Conservation (phyloP, 2,888 invertebrate species). For the Orchestes rusci region DNA sequence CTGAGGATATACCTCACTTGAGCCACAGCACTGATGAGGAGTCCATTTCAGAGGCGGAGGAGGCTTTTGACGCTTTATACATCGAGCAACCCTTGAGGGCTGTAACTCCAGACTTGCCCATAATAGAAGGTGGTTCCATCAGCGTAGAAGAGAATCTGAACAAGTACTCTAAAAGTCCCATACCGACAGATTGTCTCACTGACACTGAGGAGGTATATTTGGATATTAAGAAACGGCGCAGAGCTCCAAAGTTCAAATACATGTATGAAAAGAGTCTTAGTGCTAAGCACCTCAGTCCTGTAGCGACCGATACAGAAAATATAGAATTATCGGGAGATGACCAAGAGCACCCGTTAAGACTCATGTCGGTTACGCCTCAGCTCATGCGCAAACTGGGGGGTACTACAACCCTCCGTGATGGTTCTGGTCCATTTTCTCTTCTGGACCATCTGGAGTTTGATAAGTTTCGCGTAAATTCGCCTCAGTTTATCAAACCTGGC, state of each 20-base stretch:
- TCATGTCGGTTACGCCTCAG: conserved; percentile 32
- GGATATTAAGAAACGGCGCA: conserved; percentile 21
- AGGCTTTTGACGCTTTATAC: conserved; percentile 29
- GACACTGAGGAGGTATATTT: conserved; percentile 33
- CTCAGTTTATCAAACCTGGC: no score
- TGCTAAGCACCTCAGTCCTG: background rate
- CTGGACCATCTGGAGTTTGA: conserved; percentile 23
- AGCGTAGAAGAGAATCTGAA: conserved; percentile 27
- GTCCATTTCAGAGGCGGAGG: conserved; percentile 40
- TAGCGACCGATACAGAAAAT: conserved; percentile 17
- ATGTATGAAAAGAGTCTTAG: conserved; percentile 25
- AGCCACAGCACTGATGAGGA: conserved; percentile 34
- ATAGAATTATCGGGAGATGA: conserved; percentile 37
- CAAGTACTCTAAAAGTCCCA: conserved; percentile 6
- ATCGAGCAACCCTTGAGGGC: conserved; percentile 16
- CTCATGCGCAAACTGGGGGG: conserved; percentile 34
- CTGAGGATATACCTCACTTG: conserved; percentile 17
- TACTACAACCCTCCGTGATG: conserved; percentile 36
- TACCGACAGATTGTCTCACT: conserved; percentile 26
- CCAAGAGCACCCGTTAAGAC: conserved; percentile 21
- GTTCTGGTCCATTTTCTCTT: conserved; percentile 33
- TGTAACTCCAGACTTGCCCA: conserved; percentile 29
- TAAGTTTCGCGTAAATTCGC: conserved; percentile 22
- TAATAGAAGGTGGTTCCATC: conserved; percentile 31
- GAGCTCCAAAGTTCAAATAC: conserved; percentile 31